These are phyloP conservation scores for Cataglyphis altisquamis DNA, from an alignment of 2,888 invertebrate species.

Conservation along the genomic window DNA sequence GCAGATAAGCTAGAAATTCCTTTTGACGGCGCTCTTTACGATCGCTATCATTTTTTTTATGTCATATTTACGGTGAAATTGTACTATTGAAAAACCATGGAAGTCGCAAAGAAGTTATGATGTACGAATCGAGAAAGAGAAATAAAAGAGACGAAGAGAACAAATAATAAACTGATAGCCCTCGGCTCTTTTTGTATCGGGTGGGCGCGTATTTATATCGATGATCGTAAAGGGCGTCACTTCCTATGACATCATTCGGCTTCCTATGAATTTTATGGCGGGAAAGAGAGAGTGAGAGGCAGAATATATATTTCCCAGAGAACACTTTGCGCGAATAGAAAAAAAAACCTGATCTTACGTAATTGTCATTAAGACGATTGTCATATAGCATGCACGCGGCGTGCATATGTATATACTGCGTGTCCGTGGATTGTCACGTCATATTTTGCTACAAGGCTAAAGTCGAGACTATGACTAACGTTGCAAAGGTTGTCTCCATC, in stretches of 20 bases:
- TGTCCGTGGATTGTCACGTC: slow-evolving; percentile 16
- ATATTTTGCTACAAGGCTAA: slow-evolving; percentile 40
- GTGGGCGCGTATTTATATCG: slow-evolving; percentile 79
- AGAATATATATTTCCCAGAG: slow-evolving; percentile 8
- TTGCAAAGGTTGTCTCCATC: slow-evolving; percentile 44
- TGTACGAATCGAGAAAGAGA: background rate
- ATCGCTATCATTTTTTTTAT: slow-evolving; percentile 66
- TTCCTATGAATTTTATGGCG: slow-evolving; percentile 40
- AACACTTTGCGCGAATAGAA: slow-evolving; percentile 58
- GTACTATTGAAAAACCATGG: slow-evolving; percentile 38
- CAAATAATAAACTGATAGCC: slow-evolving; percentile 37
- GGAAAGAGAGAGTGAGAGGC: background rate
- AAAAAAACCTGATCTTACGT: slow-evolving; percentile 71
- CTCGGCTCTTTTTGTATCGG: slow-evolving; percentile 17
- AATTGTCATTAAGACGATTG: slow-evolving; percentile 63
- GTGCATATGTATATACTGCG: background rate
- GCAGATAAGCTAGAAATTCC: slow-evolving; percentile 65
- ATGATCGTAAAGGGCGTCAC: slow-evolving; percentile 76
- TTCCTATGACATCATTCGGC: slow-evolving; percentile 78
- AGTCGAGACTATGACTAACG: slow-evolving; percentile 74
- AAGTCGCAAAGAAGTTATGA: slow-evolving; percentile 29
- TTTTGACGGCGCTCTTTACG: slow-evolving; percentile 57
- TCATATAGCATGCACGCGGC: background rate
- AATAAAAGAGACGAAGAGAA: background rate
- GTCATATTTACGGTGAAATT: slow-evolving; percentile 44